Evolutionary conservation across 2,797 vertebrate species (phyloP), one percentile per base, ranked within the genome.

Genomic region (Paramormyrops hopkinsi): DNA sequence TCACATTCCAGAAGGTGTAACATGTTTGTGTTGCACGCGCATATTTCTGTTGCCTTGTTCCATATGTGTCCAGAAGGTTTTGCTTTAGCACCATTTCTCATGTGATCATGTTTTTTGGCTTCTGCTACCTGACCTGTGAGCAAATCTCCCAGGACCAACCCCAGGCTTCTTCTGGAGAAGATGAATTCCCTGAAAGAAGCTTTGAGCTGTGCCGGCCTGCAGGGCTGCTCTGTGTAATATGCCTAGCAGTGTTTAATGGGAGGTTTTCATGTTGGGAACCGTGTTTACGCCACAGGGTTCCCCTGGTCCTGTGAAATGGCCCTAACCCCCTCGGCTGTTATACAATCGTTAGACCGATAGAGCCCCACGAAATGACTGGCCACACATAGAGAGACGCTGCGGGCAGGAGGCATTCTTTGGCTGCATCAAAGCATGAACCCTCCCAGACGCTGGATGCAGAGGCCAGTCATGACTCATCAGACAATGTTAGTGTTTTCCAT

Each of bases 121-220:
- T 79, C 73, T n/a, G 37, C 17, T 79, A 2, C 9, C 37, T 7
- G 14, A 41, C 7, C 73, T 44, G 14, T 41, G 17, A 79, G 37
- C 17, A 79, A 6, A 79, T 44, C 73, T 44, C 37, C 73, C 37
- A 79, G 14, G 25, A 44, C 37, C 17, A 37, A 44, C 73, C 33
- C 33, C 37, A 9, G 73, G 14, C 17, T 41, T 41, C 69, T 17
- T 54, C n/a, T 83, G 46, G n/a, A 92, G 92, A 88, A 93, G 85
- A 46, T 87, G 14, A 88, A 56, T 19, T 50, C 4, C 41, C 41
- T 84, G 79, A 84, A 84, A 84, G 37, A 50, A 50, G 41, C 79
- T 50, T 4, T 84, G 79, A 50, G 19, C 46, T 22, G 41, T 3
- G 48, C 8, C 0, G 6, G 9, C 17, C 17, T 46, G 17, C 76